Evolutionary conservation across 1,140 invertebrate species (phyloP), one percentile per base, ranked within the genome.

Genomic region (Homarus americanus): DNA sequence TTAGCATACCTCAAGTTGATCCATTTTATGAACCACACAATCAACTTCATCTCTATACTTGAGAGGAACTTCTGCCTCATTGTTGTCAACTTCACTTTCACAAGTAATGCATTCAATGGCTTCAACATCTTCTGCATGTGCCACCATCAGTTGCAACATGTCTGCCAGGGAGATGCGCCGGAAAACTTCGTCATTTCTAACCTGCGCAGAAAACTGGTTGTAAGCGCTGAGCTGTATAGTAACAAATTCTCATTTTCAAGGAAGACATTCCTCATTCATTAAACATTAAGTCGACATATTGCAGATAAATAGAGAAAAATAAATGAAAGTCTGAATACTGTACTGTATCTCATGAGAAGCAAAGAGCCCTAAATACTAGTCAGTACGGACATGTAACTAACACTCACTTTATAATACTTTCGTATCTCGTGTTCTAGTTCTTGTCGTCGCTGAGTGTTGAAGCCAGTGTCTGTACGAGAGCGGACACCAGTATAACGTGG

Each of bases 91-190:
- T 36, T 40, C 75, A 9, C 32, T 24, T 32, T 53, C 53, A 28
- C 53, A 36, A 10, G 72, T n/a, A 44, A 40, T 40, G 17, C 79
- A 58, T 7, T 36, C 66, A 34, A 41, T 75, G 73, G 73, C 85
- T 38, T 44, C 91, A 20, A 49, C 40, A 34, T 83, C 79, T 41
- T 91, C 66, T 58, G 93, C 82, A 80, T 90, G 87, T 15, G 92
- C 91, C 82, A 91, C 78, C 79, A 93, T 93, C 93, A 95, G 88
- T 86, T 95, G 94, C 34, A 95, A 94, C 93, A 95, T 94, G 69
- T 94, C 94, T 17, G 94, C 93, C 38, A 95, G 91, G 93, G 95
- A 95, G 93, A 95, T 95, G 66, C 95, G 92, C 87, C 94, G 94
- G 93, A 95, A 95, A 17, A 95, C 94, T 93, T 95, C 95, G 94